Evolutionary conservation across 2,113 vertebrate genomes (phyloP).

Genomic region (Callipepla squamata): DNA sequence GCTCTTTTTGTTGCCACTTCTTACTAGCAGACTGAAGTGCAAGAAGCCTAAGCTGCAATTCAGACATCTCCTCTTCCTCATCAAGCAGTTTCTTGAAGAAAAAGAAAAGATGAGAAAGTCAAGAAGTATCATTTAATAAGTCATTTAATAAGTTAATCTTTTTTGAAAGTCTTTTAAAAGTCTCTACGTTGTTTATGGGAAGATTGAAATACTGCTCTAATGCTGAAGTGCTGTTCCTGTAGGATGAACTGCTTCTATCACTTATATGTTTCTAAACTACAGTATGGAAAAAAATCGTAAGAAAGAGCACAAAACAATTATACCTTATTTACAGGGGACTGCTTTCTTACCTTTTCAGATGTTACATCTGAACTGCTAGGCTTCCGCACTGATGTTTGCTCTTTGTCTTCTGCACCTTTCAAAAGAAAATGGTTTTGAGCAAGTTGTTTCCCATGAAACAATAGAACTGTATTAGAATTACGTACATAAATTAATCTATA

Average conservation of each 20-base stretch:
- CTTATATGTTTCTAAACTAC: background rate
- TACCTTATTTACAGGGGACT: background rate
- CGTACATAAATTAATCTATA: background rate
- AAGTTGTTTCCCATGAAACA: background rate
- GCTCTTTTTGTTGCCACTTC: constrained; percentile 98
- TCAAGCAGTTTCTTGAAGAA: constrained; percentile 79
- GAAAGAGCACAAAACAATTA: background rate
- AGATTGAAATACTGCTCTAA: background rate
- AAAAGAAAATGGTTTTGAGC: constrained; percentile 54
- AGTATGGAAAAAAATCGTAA: background rate
- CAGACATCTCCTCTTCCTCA: constrained; percentile 96
- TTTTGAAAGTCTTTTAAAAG: background rate
- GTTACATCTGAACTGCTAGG: constrained; percentile 72
- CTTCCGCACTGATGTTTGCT: constrained; percentile 75
- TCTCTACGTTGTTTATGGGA: background rate
- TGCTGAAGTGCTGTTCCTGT: background rate
- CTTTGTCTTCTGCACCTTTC: constrained; percentile 77
- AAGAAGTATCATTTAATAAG: background rate
- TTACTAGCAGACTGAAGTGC: constrained; percentile 97
- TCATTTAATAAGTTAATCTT: background rate
- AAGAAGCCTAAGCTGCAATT: constrained; percentile 93
- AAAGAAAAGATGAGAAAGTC: background rate
- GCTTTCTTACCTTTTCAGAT: constrained; percentile 79
- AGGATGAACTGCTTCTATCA: background rate
- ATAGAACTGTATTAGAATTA: constrained; percentile 6